Evolutionary conservation across 2,113 vertebrate genomes (phyloP), one percentile per base, ranked within the genome.

Genomic region (Alethe castanea): DNA sequence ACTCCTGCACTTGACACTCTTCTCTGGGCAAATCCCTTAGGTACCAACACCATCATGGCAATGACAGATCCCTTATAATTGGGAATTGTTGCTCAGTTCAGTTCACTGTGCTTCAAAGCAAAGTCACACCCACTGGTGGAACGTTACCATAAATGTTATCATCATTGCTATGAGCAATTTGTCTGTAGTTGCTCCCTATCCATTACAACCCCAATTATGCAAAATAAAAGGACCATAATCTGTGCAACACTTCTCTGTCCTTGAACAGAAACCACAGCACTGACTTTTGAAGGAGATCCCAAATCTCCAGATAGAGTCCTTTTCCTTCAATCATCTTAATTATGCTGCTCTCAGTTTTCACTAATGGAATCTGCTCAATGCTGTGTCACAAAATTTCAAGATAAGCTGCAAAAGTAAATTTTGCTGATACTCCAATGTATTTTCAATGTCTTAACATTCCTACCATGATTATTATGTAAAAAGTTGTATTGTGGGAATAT

Each of bases 91-190:
- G 26, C 16, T 38, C 42, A 13, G n/a, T 38, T 80, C 45, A 93
- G 12, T 12, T 61, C 19, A 29, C 12, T 5, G 28, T 25, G 33
- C 54, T 95, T 69, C 50, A 42, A 45, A 62, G 62, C 36, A 86
- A 84, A 92, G 24, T 19, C 47, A 40, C 0, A 0, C 28, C 56
- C 19, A 29, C 36, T 31, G 29, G n/a, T 78, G 36, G 13, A 83
- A 62, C 0, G 0, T 28, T n/a, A 61, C 28, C 16, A 33, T 19
- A 53, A 80, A 59, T 3, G 7, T 36, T 50, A 62, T 64, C 59
- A 66, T 54, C 64, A 56, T 2, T 6, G 57, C 54, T 56, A 19
- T 42, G 56, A 86, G 57, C 24, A 82, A 44, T 8, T 19, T 14
- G 16, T 25, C 59, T 79, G 56, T 20, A 64, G 19, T 23, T 76